These are phyloP conservation scores for Octodonta nipae DNA, from an alignment of 2,888 invertebrate genomes.

Conservation along the genomic window DNA sequence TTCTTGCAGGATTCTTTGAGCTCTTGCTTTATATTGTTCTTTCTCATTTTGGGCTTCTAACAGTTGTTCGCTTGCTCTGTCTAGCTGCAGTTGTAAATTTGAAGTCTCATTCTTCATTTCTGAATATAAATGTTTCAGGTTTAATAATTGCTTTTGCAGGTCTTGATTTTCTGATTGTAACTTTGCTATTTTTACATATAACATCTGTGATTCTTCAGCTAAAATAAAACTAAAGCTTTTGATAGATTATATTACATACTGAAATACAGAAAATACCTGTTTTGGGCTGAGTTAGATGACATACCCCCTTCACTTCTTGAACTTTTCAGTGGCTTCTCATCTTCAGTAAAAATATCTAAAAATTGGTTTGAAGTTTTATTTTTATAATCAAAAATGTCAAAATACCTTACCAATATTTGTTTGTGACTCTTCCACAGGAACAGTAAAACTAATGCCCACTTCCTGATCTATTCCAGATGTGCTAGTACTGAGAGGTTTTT, in stretches of 20 bases:
- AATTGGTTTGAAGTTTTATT: neutral
- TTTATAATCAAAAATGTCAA: too few species aligned
- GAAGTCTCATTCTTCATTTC: slow-evolving; percentile 28
- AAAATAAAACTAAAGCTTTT: slow-evolving; percentile 19
- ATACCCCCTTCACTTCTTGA: too few species aligned
- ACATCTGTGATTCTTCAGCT: slow-evolving; percentile 20
- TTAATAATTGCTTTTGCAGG: slow-evolving; percentile 27
- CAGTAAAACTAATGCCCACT: neutral
- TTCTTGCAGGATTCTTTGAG: slow-evolving; percentile 59
- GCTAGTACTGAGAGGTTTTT: slow-evolving; percentile 5
- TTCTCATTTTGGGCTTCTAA: slow-evolving; percentile 41
- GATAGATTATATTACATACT: slow-evolving; percentile 4
- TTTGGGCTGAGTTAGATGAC: too few species aligned
- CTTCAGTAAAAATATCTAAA: neutral
- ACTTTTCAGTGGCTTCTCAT: neutral
- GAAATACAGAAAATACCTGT: too few species aligned
- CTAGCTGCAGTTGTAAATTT: slow-evolving; percentile 26
- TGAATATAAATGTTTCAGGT: slow-evolving; percentile 29
- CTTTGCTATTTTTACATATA: slow-evolving; percentile 26
- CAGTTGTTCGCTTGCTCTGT: slow-evolving; percentile 25
- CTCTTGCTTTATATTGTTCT: slow-evolving; percentile 65
- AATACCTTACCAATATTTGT: neutral
- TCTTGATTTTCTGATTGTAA: slow-evolving; percentile 27
- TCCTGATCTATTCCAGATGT: slow-evolving; percentile 2
- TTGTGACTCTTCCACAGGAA: neutral